Evolutionary conservation across 1,140 invertebrate species (phyloP).

Genomic region (Pygmarrhopalites habei): DNA sequence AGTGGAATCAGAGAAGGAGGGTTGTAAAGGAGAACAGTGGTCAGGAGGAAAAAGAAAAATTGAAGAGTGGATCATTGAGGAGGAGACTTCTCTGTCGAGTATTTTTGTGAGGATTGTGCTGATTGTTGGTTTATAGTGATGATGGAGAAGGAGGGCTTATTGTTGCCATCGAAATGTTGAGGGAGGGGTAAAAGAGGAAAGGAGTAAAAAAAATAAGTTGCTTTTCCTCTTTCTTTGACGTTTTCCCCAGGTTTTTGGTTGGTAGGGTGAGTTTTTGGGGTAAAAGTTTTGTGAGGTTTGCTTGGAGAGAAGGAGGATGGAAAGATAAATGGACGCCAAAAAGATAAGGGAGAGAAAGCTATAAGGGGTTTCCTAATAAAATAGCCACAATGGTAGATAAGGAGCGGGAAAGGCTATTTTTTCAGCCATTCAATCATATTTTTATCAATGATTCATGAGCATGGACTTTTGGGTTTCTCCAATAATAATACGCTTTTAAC

Average conservation of each 20-base stretch:
- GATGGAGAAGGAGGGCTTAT: too few relatives aligned
- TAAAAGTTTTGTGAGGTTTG: too few relatives aligned
- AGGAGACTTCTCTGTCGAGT: too few relatives aligned
- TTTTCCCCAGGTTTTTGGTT: not conserved
- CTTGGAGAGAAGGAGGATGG: too few relatives aligned
- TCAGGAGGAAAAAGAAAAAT: too few relatives aligned
- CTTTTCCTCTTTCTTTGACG: not conserved
- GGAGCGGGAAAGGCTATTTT: constrained; percentile 27
- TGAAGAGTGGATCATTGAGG: too few relatives aligned
- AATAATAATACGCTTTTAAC: not conserved
- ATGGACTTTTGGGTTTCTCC: constrained; percentile 27
- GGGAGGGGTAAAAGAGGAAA: not conserved
- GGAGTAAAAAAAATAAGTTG: not conserved
- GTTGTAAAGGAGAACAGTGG: too few relatives aligned
- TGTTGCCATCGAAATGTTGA: not conserved
- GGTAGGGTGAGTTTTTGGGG: too few relatives aligned
- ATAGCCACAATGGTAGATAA: constrained; percentile 33
- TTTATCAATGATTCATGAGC: constrained; percentile 35
- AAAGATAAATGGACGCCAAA: constrained; percentile 37
- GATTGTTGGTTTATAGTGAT: too few relatives aligned
- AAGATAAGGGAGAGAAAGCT: constrained; percentile 35
- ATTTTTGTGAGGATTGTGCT: too few relatives aligned
- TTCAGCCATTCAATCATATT: constrained; percentile 38
- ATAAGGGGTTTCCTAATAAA: constrained; percentile 38
- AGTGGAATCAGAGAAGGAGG: too few relatives aligned